A percentile compares a stretch with the other conserved stretches of the same genome.
Conservation (phyloP, 2,888 invertebrate species). For the Protophormia terraenovae region DNA sequence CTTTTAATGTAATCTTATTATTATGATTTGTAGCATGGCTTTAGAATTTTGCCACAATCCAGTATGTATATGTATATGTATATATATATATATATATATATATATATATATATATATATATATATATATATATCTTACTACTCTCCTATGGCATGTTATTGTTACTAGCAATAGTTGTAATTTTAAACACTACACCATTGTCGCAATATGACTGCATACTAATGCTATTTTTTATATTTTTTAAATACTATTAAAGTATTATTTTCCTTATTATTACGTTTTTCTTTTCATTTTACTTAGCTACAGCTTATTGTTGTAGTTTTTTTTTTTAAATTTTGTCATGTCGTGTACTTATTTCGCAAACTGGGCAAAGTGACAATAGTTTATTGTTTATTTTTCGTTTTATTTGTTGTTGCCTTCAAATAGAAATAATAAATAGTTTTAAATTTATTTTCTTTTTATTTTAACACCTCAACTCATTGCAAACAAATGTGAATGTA, state of each 20-base stretch:
- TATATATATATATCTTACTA: too few relatives aligned
- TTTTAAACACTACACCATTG: not conserved
- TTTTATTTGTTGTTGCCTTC: not conserved
- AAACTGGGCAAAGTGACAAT: slow-evolving; percentile 21
- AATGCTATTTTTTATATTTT: not conserved
- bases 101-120: too few relatives aligned
- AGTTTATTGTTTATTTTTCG: not conserved
- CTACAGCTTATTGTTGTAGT: not conserved
- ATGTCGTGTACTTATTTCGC: not conserved
- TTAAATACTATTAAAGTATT: slow-evolving; percentile 8
- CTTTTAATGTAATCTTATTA: too few relatives aligned
- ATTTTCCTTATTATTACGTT: not conserved
- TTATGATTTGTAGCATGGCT: too few relatives aligned
- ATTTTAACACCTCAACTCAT: not conserved
- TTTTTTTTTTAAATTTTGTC: too few relatives aligned
- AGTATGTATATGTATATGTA: too few relatives aligned
- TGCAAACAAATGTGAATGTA: not conserved
- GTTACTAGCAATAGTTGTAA: too few relatives aligned
- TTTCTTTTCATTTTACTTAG: not conserved
- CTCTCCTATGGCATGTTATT: too few relatives aligned
- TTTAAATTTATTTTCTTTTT: not conserved
- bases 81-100: too few relatives aligned
- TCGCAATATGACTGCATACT: slow-evolving; percentile 9
- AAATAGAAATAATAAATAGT: not conserved
- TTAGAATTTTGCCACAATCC: too few relatives aligned